Conservation (phyloP, 2,797 vertebrate genomes). For the Fistularia commersonii region DNA sequence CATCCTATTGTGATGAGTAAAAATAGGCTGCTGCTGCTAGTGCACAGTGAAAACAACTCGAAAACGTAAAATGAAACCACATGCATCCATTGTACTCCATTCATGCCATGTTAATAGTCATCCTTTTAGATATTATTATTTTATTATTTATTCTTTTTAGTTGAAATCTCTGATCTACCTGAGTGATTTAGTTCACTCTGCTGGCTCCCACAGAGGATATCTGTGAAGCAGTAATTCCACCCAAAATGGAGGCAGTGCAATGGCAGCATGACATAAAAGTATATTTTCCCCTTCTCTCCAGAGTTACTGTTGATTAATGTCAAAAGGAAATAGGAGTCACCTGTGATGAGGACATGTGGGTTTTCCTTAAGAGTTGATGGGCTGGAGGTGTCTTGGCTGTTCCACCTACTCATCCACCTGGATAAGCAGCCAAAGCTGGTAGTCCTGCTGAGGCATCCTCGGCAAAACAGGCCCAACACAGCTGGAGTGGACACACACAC, state of each 20-base stretch:
- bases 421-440: constrained; percentile 50
- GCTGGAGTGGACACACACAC: constrained; percentile 32
- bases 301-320: background rate
- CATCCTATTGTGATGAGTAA: constrained; percentile 61
- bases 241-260: too few species aligned
- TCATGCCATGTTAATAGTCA: background rate
- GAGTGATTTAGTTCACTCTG: background rate
- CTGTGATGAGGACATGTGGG: constrained; percentile 76
- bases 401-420: constrained; percentile 64
- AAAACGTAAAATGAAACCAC: constrained; percentile 20
- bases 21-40: constrained; percentile 46
- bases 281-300: too few species aligned
- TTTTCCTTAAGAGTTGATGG: constrained; percentile 40
- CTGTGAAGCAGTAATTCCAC: background rate
- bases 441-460: constrained; percentile 36
- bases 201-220: constrained; percentile 3
- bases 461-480: constrained; percentile 44
- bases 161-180: background rate
- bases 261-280: too few species aligned
- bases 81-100: constrained; percentile 11
- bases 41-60: constrained; percentile 50
- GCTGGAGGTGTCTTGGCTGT: constrained; percentile 39
- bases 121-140: too few species aligned
- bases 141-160: background rate
- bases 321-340: constrained; percentile 35